Conservation (phyloP, 1,140 invertebrate species). For the Polyergus mexicanus region DNA sequence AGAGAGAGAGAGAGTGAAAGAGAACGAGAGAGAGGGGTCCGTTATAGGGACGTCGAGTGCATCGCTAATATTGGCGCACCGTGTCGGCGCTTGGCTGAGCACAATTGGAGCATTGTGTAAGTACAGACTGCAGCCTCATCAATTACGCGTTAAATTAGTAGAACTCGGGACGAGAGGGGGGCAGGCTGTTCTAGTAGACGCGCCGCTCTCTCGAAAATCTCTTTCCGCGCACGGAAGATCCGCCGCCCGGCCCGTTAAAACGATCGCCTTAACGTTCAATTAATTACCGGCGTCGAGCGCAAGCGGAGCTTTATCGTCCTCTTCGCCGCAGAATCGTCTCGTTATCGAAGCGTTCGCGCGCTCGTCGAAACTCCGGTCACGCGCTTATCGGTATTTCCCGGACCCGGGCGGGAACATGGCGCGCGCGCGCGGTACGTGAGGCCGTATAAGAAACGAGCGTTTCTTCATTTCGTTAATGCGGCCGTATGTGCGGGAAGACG, state of each 20-base stretch:
- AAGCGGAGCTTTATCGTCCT: conserved; percentile 54
- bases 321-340: conserved; percentile 52
- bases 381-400: conserved; percentile 51
- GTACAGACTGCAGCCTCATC: conserved; percentile 82
- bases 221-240: conserved; percentile 38
- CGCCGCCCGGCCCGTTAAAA: conserved; percentile 34
- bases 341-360: conserved; percentile 51
- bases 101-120: conserved; percentile 83
- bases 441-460: conserved; percentile 31
- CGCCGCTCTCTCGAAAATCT: conserved; percentile 65
- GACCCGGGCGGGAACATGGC: conserved; percentile 19
- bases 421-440: conserved; percentile 46
- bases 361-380: conserved; percentile 53
- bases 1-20: too few species aligned
- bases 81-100: conserved; percentile 79
- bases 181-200: conserved; percentile 32
- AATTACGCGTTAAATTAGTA: conserved; percentile 82
- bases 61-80: conserved; percentile 82
- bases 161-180: conserved; percentile 64
- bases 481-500: conserved; percentile 10
- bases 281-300: conserved; percentile 52
- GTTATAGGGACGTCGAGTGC: conserved; percentile 81
- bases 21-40: conserved; percentile 62
- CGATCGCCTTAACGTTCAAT: conserved; percentile 48
- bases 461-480: conserved; percentile 41